Base-by-base conservation (phyloP, 2,113 vertebrate genomes). In the Rhinoptilus africanus region DNA sequence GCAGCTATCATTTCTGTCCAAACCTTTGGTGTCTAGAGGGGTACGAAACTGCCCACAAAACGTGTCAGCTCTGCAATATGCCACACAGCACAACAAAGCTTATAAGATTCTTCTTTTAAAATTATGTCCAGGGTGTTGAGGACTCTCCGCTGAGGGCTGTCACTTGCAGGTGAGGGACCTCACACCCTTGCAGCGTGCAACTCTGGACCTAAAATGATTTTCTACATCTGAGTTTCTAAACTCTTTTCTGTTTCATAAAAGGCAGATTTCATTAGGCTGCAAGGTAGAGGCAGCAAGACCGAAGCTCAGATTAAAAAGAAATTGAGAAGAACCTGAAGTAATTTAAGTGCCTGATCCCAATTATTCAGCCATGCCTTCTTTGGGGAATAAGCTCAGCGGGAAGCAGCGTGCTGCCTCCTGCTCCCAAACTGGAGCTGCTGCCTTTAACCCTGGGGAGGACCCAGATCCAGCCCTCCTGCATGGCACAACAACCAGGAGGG, bases 111-210 rank as follows among this genome's bases (percentile, higher is more conserved):
- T 34, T 69, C 67, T 66, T 74, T 64, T 47, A 80, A 94, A 82
- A 43, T 13, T 1, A 30, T 3, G 3, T 27, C 16, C 23, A 7
- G 16, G 8, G 4, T 12, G 6, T n/a, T 32, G 53, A 54, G 34
- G 16, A 24, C 30, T 32, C 13, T 92, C 18, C 21, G 20, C 6
- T 11, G 57, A 83, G 37, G 14, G 9, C 8, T 79, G 47, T 32
- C 66, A 9, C 75, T 60, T 89, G 20, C 19, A 9, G 3, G 9
- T 0, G 1, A 63, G 27, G 11, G 30, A 20, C 21, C 47, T 48
- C 47, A 48, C 41, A 69, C 7, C 15, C 5, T 0, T 0, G 0
- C 8, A 56, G 26, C n/a, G 59, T 78, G 26, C 41, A 72, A 66
- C 32, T 21, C 57, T 60, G 43, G 19, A 34, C 21, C 24, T 41